These are phyloP conservation scores for Ophion obscuratus DNA, from an alignment of 2,888 invertebrate species.

Conservation along the genomic window DNA sequence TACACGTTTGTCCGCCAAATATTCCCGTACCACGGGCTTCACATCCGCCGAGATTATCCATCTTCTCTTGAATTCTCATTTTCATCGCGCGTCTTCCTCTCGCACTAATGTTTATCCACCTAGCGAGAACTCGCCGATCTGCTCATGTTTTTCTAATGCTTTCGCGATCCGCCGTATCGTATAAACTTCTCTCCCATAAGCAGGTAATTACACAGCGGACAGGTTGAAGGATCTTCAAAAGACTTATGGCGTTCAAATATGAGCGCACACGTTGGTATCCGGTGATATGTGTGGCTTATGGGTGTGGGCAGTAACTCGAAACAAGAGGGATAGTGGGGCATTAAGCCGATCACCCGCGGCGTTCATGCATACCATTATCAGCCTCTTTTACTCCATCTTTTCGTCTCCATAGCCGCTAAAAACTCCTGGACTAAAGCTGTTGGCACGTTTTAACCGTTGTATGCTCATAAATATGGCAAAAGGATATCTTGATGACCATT, in stretches of 20 bases:
- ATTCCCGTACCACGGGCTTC: slow-evolving; percentile 14
- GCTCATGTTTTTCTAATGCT: slow-evolving; percentile 27
- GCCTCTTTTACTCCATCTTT: slow-evolving; percentile 45
- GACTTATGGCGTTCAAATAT: slow-evolving; percentile 75
- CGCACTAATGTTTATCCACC: neutral
- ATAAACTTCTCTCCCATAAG: slow-evolving; percentile 55
- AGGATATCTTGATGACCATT: too few species aligned
- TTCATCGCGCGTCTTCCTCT: slow-evolving; percentile 36
- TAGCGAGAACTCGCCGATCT: neutral
- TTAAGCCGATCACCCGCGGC: slow-evolving; percentile 77
- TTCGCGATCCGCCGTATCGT: slow-evolving; percentile 17
- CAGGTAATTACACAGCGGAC: slow-evolving; percentile 77
- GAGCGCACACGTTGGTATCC: slow-evolving; percentile 27
- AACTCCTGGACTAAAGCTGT: slow-evolving; percentile 28
- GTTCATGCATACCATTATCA: slow-evolving; percentile 74
- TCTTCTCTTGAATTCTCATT: slow-evolving; percentile 52
- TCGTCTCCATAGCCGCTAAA: slow-evolving; percentile 27
- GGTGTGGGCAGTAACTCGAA: slow-evolving; percentile 76
- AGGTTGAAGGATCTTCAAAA: slow-evolving; percentile 71
- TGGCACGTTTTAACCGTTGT: slow-evolving; percentile 9
- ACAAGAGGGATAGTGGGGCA: slow-evolving; percentile 65
- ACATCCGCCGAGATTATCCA: slow-evolving; percentile 42
- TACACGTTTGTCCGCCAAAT: slow-evolving; percentile 18
- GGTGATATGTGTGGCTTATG: slow-evolving; percentile 68
- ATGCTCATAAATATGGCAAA: too few species aligned